Percentiles rank a stretch among this genome's conserved stretches.
phyloP scores from a whole-genome alignment of 2,888 invertebrate genomes.

The Pyrrhia umbra region DNA sequence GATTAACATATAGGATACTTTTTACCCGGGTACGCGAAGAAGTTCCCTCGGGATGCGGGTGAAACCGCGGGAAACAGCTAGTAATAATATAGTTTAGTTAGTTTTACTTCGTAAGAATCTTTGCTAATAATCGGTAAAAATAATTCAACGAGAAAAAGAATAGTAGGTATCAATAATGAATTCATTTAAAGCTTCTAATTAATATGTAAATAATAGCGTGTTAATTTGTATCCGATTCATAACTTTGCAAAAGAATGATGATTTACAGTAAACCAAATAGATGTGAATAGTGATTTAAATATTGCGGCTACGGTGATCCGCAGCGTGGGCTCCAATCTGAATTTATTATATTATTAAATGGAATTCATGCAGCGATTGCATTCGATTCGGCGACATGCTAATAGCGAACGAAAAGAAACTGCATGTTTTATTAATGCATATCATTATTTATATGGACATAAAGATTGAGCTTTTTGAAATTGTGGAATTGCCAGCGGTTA shows the following conservation, averaged over 20 bases:
- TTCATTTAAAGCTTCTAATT: neutral
- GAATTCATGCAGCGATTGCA: constrained; percentile 44
- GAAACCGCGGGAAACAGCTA: too few relatives aligned
- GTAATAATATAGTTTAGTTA: too few relatives aligned
- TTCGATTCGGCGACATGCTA: constrained; percentile 38
- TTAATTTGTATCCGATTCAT: constrained; percentile 19
- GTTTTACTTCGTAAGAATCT: neutral
- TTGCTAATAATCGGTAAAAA: neutral
- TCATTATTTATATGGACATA: constrained; percentile 9
- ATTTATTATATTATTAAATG: constrained; percentile 46
- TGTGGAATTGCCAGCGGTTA: neutral
- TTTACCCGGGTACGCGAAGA: too few relatives aligned
- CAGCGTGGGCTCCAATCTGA: constrained; percentile 39
- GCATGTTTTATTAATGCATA: constrained; percentile 37
- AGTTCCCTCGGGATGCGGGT: too few relatives aligned
- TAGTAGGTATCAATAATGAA: neutral
- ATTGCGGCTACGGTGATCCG: constrained; percentile 16
- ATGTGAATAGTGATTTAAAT: constrained; percentile 43
- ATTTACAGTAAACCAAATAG: constrained; percentile 42
- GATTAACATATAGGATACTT: too few relatives aligned
- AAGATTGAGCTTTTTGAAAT: constrained; percentile 16
- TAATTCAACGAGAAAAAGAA: neutral
- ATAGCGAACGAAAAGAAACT: constrained; percentile 43
- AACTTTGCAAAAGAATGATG: constrained; percentile 21
- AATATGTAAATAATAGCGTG: constrained; percentile 20